Percentiles rank a stretch among this genome's conserved stretches.
These are phyloP conservation scores for Lethenteron reissneri DNA, from an alignment of 2,113 vertebrate genomes.

Conservation along the genomic window DNA sequence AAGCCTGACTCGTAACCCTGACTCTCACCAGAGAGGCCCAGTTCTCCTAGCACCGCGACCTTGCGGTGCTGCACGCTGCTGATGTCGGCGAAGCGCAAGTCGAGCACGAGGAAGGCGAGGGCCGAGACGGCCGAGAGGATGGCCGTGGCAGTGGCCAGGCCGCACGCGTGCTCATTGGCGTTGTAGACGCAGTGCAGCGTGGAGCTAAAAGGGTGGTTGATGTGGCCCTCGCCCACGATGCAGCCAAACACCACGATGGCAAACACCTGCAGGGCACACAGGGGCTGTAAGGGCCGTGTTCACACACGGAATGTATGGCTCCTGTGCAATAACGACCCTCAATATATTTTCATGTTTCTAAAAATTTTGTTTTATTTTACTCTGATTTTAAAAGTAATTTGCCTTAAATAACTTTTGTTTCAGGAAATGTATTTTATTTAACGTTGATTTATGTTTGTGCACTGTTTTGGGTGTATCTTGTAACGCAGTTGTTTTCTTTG, in stretches of 20 bases:
- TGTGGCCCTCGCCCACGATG: slow-evolving; percentile 77
- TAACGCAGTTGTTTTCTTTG: too few species aligned
- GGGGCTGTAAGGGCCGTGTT: background rate
- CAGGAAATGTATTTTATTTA: too few species aligned
- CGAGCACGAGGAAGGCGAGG: slow-evolving; percentile 54
- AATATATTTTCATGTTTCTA: too few species aligned
- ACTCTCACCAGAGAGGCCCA: slow-evolving; percentile 57
- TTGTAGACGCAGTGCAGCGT: slow-evolving; percentile 74
- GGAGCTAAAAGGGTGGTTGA: slow-evolving; percentile 26
- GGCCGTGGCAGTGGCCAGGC: slow-evolving; percentile 59
- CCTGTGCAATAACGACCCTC: too few species aligned
- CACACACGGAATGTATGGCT: too few species aligned
- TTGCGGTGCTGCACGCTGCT: slow-evolving; percentile 92
- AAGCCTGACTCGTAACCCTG: too few species aligned
- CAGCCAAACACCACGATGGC: slow-evolving; percentile 86
- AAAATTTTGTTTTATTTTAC: too few species aligned
- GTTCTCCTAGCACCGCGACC: slow-evolving; percentile 59
- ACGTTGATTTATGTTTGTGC: too few species aligned
- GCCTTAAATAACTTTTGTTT: too few species aligned
- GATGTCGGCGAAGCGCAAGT: slow-evolving; percentile 82
- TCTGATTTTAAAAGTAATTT: too few species aligned
- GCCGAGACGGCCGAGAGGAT: slow-evolving; percentile 62
- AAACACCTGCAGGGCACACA: slow-evolving; percentile 39
- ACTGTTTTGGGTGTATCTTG: too few species aligned
- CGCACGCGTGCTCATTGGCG: slow-evolving; percentile 62